Base-by-base conservation (phyloP, 2,113 vertebrate genomes). In the Coracopsis vasa region DNA sequence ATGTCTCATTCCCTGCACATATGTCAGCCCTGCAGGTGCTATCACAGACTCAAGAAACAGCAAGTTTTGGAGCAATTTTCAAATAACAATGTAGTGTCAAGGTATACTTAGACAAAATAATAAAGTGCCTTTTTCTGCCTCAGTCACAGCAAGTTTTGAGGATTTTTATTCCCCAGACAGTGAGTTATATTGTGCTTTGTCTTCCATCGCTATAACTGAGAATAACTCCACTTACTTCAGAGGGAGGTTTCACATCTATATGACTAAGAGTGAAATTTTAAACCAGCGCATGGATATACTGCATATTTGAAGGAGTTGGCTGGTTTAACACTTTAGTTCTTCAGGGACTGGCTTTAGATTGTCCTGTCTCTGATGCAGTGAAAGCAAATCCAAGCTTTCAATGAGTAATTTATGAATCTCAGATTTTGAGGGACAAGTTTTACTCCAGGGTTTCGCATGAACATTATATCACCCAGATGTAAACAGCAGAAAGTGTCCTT, bases 1-100 rank as follows among this genome's bases (percentile, higher is more conserved):
- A 90, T 93, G 90, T 92, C 88, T 95, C 86, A 77, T 85, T 86
- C 70, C n/a, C 42, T 71, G 35, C 62, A 64, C 88, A 93, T 78
- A 79, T 87, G 91, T 96, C 87, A 96, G 45, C 71, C 88, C 80
- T 87, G 64, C 95, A 96, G 90, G 93, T 94, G 80, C 80, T 92
- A 60, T 64, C 44, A 37, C 31, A 67, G 48, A n/a, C 31, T 94
- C 50, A 84, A 97, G 87, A 92, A 93, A 85, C 33, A 96, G 81
- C 79, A 87, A 73, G 62, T 77, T 96, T 83, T 48, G 78, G 33
- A 89, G 60, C 80, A 95, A 64, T 84, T 82, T 92, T 94, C 83
- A 96, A 93, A 82, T 67, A 80, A 90, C n/a, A 94, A 51, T n/a
- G 37, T 24, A 72, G 67, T 91, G 61, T 88, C 90, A 97, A 89